Base-by-base conservation (phyloP, 2,797 vertebrate genomes). In the Enteromius anoplus region DNA sequence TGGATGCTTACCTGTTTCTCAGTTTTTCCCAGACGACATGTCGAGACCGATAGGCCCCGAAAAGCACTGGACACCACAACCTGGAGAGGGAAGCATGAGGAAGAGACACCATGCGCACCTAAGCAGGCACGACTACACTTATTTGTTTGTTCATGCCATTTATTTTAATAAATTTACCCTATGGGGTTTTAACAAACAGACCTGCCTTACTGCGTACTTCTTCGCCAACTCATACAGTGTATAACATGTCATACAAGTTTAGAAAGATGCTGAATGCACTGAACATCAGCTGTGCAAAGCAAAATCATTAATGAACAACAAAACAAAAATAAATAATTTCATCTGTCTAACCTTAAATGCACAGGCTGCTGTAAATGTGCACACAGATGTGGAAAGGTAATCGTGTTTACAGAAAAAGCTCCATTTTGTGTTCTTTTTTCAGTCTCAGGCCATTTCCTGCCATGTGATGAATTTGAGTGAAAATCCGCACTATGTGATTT, bases 391-490 rank as follows among this genome's bases (percentile, higher is more conserved):
- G 29, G 37, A 71, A 23, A 64, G 58, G 75, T 84, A 78, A 70
- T 72, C 10, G 3, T 84, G 75, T 79, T 83, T 75, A 79, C 66
- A 73, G 60, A 42, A 26, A 64, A 51, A 26, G 45, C 29, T 64
- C 45, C 64, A 77, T 82, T 72, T 82, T 55, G 17, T 64, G 29
- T 47, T 49, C 75, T 71, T 80, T 42, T 76, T 78, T 51, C 78
- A 83, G 80, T 80, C 81, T 78, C 81, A 68, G 76, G 60, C 45
- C 80, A 89, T 85, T 88, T 86, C 85, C 86, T 86, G 84, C 58
- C 53, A 62, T 85, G 55, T 87, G 73, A 85, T 81, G 84, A 85
- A 78, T 68, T 80, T 73, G 49, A 75, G 51, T 68, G 55, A 75
- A 86, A 79, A 66, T 68, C 53, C 17, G 4, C 53, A 53, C 70